Evolutionary conservation across 2,797 vertebrate species (phyloP).

Genomic region (Arrhamphus sclerolepis): DNA sequence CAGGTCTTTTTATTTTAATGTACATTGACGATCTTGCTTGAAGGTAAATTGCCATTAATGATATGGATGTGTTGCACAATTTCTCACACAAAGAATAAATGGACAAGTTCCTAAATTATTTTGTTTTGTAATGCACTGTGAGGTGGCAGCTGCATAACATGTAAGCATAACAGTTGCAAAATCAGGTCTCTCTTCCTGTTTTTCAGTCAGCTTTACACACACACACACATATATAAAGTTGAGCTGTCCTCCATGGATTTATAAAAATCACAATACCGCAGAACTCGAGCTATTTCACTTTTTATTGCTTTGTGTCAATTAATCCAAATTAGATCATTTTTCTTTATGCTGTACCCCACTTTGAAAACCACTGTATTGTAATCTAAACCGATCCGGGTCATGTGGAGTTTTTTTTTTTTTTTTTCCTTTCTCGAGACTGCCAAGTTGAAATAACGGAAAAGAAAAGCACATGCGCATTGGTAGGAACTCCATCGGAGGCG

Average conservation of each 20-base stretch:
- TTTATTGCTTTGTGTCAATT: too few species aligned
- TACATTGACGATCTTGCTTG: not conserved
- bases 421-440: slow-evolving; percentile 30
- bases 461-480: slow-evolving; percentile 75
- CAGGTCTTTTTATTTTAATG: not conserved
- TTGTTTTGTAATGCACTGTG: slow-evolving; percentile 24
- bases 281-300: too few species aligned
- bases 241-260: too few species aligned
- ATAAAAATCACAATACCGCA: too few species aligned
- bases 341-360: not conserved
- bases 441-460: slow-evolving; percentile 83
- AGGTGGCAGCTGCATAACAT: slow-evolving; percentile 18
- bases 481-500: slow-evolving; percentile 56
- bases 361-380: slow-evolving; percentile 3
- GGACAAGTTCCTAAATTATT: slow-evolving; percentile 13
- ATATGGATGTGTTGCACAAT: slow-evolving; percentile 3
- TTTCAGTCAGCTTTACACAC: not conserved
- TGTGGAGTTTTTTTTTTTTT: slow-evolving; percentile 46
- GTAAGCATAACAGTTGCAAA: slow-evolving; percentile 28
- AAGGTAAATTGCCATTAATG: not conserved
- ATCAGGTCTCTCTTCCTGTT: slow-evolving; percentile 42
- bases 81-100: not conserved
- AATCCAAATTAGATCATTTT: too few species aligned
- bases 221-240: too few species aligned
- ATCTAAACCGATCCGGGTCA: slow-evolving; percentile 54